Evolutionary conservation across 1,140 invertebrate species (phyloP), one percentile per base, ranked within the genome.

Genomic region (Pseudomyrmex flavicornis): DNA sequence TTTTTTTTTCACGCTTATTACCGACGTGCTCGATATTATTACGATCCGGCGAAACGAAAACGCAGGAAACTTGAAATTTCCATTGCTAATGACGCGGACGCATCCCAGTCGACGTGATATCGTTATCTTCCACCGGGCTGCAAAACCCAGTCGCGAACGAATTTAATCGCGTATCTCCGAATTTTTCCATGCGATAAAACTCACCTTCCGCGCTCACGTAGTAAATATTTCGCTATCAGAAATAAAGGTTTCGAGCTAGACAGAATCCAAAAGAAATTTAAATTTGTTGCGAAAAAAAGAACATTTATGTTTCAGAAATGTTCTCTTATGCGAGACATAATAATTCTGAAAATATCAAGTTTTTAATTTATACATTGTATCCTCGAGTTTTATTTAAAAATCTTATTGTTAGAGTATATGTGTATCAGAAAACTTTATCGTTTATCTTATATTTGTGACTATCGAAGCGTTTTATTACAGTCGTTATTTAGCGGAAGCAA

Each of bases 11-110:
- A 7, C 2, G 10, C 54, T 50, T 56, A 20, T 79, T 79, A 79
- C 66, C 20, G 22, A 59, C 46, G 44, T 15, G 48, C 52, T 48
- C 66, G 76, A 80, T 80, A 80, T 80, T 70, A 80, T 80, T 59
- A 68, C 20, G 56, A 46, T 8, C 17, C 44, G 12, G 44, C 17
- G 46, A 59, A 50, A 26, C 9, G 13, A 72, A 80, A 80, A 80
- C 70, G 59, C 76, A 52, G 22, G 44, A 84, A 84, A 82, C 56
- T 80, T 56, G 58, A 70, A 84, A 84, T 84, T 84, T 84, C 58
- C 66, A 84, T 84, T 84, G 77, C 61, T 84, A 84, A 84, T 80
- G 76, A 84, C 17, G 76, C 76, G 66, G 44, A 26, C 68, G 52
- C 44, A 62, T 46, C 44, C 50, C 54, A 35, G 2, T 15, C 82